Conservation (phyloP, 2,113 vertebrate species). For the Suricata suricatta region DNA sequence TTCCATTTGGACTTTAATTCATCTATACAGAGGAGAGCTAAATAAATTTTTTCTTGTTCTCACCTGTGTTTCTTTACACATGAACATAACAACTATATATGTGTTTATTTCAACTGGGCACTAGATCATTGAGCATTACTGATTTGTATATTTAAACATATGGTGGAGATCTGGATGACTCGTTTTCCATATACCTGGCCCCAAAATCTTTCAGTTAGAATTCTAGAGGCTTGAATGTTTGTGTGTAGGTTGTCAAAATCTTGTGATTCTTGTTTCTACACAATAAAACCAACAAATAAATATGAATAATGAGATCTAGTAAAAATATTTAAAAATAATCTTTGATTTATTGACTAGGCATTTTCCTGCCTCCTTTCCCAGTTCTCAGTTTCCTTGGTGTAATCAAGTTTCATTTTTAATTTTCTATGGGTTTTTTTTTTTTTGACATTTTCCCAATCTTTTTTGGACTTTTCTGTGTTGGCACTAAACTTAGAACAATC, state of each 20-base stretch:
- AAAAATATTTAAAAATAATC: constrained; percentile 16
- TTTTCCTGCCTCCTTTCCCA: neutral
- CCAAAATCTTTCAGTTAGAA: neutral
- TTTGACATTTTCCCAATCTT: constrained; percentile 44
- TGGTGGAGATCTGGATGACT: neutral
- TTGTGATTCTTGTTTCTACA: neutral
- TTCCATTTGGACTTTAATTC: neutral
- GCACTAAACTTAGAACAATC: constrained; percentile 57
- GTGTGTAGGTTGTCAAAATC: constrained; percentile 1
- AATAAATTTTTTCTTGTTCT: neutral
- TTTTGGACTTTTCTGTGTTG: constrained; percentile 38
- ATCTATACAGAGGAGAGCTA: neutral
- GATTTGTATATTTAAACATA: neutral
- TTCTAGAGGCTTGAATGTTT: neutral
- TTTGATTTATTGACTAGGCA: neutral
- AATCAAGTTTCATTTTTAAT: constrained; percentile 17
- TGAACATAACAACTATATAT: neutral
- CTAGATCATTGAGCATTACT: neutral
- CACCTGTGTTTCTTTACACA: neutral
- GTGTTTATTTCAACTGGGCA: neutral
- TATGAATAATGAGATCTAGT: neutral
- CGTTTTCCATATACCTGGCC: neutral
- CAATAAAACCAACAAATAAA: neutral
- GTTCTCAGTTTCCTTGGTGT: neutral
- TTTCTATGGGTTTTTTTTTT: neutral